Evolutionary conservation across 2,113 vertebrate species (phyloP).

Genomic region (Gobio gobio): DNA sequence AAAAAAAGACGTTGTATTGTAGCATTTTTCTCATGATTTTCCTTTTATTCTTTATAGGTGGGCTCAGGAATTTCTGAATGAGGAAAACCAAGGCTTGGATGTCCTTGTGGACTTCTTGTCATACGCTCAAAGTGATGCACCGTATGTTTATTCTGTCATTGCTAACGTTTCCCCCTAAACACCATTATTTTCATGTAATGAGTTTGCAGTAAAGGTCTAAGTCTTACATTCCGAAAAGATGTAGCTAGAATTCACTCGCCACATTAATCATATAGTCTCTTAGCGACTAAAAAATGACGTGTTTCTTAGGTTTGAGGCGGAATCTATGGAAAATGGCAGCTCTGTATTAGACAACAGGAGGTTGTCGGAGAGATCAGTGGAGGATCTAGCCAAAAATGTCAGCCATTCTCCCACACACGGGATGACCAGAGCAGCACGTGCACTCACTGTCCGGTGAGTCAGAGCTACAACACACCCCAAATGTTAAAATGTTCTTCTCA

Average conservation of each 20-base stretch:
- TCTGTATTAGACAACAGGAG: slow-evolving; percentile 77
- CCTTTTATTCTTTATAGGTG: slow-evolving; percentile 70
- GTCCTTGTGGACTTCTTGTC: slow-evolving; percentile 93
- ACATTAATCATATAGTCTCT: background rate
- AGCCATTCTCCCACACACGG: slow-evolving; percentile 72
- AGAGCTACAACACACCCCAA: background rate
- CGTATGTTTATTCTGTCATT: slow-evolving; percentile 75
- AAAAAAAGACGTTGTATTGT: no score
- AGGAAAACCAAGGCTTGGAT: slow-evolving; percentile 92
- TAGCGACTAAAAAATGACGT: background rate
- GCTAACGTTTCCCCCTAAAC: background rate
- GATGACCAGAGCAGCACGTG: slow-evolving; percentile 78
- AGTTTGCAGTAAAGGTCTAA: background rate
- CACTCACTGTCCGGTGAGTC: slow-evolving; percentile 85
- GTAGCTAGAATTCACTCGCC: background rate
- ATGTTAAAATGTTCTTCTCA: background rate
- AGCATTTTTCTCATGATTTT: background rate
- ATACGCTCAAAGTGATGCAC: slow-evolving; percentile 85
- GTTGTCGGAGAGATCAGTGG: slow-evolving; percentile 82
- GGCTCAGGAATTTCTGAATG: slow-evolving; percentile 91
- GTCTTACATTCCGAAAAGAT: background rate
- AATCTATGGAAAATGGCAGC: slow-evolving; percentile 83
- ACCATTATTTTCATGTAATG: background rate
- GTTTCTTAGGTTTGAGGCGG: slow-evolving; percentile 82
- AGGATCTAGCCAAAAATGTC: slow-evolving; percentile 85